Evolutionary conservation across 1,140 invertebrate species (phyloP).

Genomic region (Pteromalus puparum): DNA sequence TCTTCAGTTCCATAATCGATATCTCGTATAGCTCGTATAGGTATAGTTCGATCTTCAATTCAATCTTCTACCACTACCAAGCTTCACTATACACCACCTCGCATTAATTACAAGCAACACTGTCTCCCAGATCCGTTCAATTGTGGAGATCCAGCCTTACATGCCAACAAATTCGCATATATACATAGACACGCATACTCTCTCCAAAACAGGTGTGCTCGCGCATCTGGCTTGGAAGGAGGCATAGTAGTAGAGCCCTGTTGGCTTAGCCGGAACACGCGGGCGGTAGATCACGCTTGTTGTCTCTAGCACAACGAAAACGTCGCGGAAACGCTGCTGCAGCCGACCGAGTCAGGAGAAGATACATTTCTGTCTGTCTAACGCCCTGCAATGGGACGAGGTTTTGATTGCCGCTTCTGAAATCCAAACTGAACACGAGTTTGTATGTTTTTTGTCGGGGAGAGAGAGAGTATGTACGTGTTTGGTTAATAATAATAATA

Average conservation of each 20-base stretch:
- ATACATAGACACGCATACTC: background rate
- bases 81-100: too few relatives aligned
- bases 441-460: too few relatives aligned
- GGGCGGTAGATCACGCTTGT: slow-evolving; percentile 38
- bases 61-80: too few relatives aligned
- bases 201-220: background rate
- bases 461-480: too few relatives aligned
- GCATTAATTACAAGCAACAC: too few relatives aligned
- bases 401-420: slow-evolving; percentile 12
- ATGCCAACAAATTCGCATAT: slow-evolving; percentile 14
- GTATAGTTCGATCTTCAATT: too few relatives aligned
- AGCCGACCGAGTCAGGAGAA: background rate
- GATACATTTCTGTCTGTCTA: slow-evolving; percentile 19
- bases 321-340: slow-evolving; percentile 16
- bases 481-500: too few relatives aligned
- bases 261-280: slow-evolving; percentile 18
- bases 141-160: background rate
- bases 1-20: too few relatives aligned
- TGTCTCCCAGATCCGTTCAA: background rate
- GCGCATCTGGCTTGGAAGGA: background rate
- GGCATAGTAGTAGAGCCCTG: background rate
- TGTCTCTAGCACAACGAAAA: slow-evolving; percentile 22
- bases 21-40: too few relatives aligned
- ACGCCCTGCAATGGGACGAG: background rate
- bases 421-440: too few relatives aligned